A percentile compares a stretch with the other conserved stretches of the same genome.
phyloP scores from a whole-genome alignment of 2,797 vertebrate genomes.

The Fistularia tabacaria region DNA sequence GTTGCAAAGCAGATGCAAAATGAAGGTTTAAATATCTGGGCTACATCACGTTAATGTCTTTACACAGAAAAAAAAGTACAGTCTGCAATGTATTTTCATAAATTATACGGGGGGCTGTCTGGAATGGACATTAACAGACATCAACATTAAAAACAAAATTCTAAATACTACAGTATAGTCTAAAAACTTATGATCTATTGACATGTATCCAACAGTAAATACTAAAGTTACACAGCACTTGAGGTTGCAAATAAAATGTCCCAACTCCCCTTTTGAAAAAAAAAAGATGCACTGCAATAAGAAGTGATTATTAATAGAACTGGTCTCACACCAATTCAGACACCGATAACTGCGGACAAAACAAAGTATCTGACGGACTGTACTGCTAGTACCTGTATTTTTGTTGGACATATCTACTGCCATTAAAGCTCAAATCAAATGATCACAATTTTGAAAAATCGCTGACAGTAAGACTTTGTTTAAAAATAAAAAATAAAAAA shows the following conservation, averaged over 20 bases:
- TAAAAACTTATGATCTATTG: background rate
- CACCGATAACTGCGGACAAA: background rate
- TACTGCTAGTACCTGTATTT: conserved; percentile 50
- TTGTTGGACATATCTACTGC: too few species aligned
- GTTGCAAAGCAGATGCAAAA: too few species aligned
- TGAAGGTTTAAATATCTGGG: too few species aligned
- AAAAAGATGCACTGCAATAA: too few species aligned
- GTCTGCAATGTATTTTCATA: background rate
- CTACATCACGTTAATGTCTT: too few species aligned
- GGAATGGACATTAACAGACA: background rate
- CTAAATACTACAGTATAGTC: background rate
- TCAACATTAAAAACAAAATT: background rate
- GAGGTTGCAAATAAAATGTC: background rate
- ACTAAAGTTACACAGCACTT: background rate
- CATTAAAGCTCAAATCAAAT: too few species aligned
- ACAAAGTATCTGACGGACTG: conserved; percentile 20
- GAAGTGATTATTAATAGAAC: too few species aligned
- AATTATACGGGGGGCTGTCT: background rate
- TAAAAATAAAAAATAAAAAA: conserved; percentile 29
- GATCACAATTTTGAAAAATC: conserved; percentile 9
- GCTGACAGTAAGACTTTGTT: too few species aligned
- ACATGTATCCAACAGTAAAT: too few species aligned
- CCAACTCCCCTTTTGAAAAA: too few species aligned
- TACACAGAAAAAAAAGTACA: background rate
- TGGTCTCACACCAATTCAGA: too few species aligned